These are phyloP conservation scores for Agrilus planipennis DNA, from an alignment of 1,140 invertebrate genomes.

Conservation along the genomic window DNA sequence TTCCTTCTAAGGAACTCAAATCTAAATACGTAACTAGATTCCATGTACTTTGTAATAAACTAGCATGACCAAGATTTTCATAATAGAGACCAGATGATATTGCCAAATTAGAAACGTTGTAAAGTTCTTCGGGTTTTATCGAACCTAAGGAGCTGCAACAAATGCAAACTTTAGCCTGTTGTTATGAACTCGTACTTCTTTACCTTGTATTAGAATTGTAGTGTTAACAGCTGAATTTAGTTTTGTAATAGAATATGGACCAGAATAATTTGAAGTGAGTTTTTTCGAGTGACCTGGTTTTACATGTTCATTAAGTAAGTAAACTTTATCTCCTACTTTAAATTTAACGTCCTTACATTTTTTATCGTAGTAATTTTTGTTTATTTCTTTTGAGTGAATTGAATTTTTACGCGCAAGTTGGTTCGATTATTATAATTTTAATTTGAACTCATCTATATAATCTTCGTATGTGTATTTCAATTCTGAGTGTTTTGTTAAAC, in stretches of 20 bases:
- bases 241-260: constrained; percentile 5
- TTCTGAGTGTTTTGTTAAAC: constrained; percentile 3
- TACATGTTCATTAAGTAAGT: not conserved
- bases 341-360: constrained; percentile 1
- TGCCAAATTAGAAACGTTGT: too few relatives aligned
- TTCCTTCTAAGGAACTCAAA: too few relatives aligned
- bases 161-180: too few relatives aligned
- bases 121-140: too few relatives aligned
- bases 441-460: constrained; percentile 1
- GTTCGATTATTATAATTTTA: not conserved
- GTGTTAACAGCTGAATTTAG: too few relatives aligned
- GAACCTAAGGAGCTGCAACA: too few relatives aligned
- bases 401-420: constrained; percentile 4
- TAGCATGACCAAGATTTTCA: too few relatives aligned
- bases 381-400: not conserved
- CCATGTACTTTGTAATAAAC: too few relatives aligned
- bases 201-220: too few relatives aligned
- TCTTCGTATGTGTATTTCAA: constrained; percentile 8
- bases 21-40: too few relatives aligned
- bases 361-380: constrained; percentile 10
- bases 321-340: constrained; percentile 2
- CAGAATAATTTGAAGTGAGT: constrained; percentile 14
- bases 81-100: too few relatives aligned
- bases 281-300: constrained; percentile 15
- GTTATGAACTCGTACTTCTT: too few relatives aligned